Conservation (phyloP, 2,888 invertebrate species). For the Cyclophora albipunctata region DNA sequence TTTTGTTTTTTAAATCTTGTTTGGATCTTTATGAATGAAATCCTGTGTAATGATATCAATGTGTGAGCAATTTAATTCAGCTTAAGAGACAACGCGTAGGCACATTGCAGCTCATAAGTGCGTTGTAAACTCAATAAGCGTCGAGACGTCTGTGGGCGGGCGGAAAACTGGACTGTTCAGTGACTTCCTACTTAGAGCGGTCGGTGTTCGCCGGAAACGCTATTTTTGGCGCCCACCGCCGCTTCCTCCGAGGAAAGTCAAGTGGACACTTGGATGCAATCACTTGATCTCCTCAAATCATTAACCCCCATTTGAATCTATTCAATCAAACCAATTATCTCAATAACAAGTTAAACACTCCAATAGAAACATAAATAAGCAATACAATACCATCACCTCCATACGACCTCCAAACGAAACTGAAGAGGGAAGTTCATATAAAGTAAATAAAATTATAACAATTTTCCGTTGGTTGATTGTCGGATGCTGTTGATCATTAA, state of each 20-base stretch:
- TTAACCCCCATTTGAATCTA: constrained; percentile 6
- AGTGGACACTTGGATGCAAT: constrained; percentile 42
- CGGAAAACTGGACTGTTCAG: constrained; percentile 62
- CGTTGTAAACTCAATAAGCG: constrained; percentile 70
- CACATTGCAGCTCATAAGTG: constrained; percentile 63
- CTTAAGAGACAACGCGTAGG: constrained; percentile 64
- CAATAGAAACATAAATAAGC: background rate
- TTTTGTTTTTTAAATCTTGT: no score
- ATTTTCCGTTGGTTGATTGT: constrained; percentile 11
- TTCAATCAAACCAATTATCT: background rate
- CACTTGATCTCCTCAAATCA: constrained; percentile 34
- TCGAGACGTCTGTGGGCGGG: constrained; percentile 68
- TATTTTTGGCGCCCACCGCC: constrained; percentile 72
- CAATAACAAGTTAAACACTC: background rate
- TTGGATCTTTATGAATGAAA: constrained; percentile 27
- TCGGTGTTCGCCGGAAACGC: constrained; percentile 63
- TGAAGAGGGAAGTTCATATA: constrained; percentile 16
- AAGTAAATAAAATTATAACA: constrained; percentile 9
- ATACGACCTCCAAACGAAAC: constrained; percentile 9
- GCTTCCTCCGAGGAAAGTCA: constrained; percentile 71
- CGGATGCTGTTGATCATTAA: constrained; percentile 16
- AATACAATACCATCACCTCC: background rate
- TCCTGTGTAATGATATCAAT: constrained; percentile 49
- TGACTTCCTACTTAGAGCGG: constrained; percentile 71
- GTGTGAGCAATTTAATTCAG: constrained; percentile 69